Evolutionary conservation across 1,140 invertebrate species (phyloP).

Genomic region (Hycleus phaleratus): DNA sequence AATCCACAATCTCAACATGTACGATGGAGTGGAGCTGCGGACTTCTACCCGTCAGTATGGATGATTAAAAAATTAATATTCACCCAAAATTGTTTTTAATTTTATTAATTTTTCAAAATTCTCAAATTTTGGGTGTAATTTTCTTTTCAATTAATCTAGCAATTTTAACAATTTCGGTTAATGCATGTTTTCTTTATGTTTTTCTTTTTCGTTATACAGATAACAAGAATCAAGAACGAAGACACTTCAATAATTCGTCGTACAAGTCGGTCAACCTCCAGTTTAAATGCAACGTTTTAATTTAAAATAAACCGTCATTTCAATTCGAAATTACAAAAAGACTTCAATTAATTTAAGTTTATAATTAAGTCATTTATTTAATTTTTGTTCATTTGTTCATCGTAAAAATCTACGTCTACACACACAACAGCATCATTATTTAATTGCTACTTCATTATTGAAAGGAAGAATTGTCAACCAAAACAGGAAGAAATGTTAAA

Average conservation of each 20-base stretch:
- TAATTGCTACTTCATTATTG: no score
- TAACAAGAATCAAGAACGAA: constrained; percentile 39
- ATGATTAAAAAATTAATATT: constrained; percentile 47
- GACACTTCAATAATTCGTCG: constrained; percentile 29
- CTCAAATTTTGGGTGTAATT: constrained; percentile 9
- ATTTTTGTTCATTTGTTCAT: not conserved
- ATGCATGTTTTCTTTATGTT: constrained; percentile 21
- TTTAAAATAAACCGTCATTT: constrained; percentile 11
- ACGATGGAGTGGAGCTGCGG: constrained; percentile 57
- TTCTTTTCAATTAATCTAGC: constrained; percentile 9
- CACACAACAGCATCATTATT: no score
- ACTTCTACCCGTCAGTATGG: constrained; percentile 64
- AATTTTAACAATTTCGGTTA: constrained; percentile 16
- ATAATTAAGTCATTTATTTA: not conserved
- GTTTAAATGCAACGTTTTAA: constrained; percentile 36
- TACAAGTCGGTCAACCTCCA: constrained; percentile 37
- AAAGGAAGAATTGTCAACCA: no score
- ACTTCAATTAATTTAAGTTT: no score
- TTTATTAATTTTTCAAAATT: not conserved
- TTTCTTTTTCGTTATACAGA: constrained; percentile 32
- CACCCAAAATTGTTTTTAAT: constrained; percentile 20
- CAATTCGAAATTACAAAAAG: no score
- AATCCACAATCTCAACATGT: constrained; percentile 61
- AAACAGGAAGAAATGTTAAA: no score
- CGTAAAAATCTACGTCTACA: no score